Percentiles rank a stretch among this genome's conserved stretches.
Evolutionary conservation across 2,113 vertebrate genomes (phyloP).

Genomic region (human (Homo sapiens)): GRCh38 chr6:150210501-150211000

Average conservation of each 20-base stretch:
- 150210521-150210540: neutral
- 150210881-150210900: neutral
- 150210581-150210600: neutral
- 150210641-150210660: neutral
- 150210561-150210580: neutral
- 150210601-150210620: neutral
- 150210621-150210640: neutral
- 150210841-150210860: neutral
- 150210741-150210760: neutral
- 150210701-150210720: neutral
- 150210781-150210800: neutral
- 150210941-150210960: neutral
- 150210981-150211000: neutral
- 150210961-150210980: neutral
- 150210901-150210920: neutral
- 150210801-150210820: neutral
- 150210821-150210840: neutral
- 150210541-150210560: neutral
- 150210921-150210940: neutral
- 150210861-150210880: neutral
- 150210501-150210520: rapidly evolving
- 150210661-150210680: neutral
- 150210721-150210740: neutral
- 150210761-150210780: neutral
- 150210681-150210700: neutral